phyloP scores from a whole-genome alignment of 2,113 vertebrate species.

The Rhea americana region DNA sequence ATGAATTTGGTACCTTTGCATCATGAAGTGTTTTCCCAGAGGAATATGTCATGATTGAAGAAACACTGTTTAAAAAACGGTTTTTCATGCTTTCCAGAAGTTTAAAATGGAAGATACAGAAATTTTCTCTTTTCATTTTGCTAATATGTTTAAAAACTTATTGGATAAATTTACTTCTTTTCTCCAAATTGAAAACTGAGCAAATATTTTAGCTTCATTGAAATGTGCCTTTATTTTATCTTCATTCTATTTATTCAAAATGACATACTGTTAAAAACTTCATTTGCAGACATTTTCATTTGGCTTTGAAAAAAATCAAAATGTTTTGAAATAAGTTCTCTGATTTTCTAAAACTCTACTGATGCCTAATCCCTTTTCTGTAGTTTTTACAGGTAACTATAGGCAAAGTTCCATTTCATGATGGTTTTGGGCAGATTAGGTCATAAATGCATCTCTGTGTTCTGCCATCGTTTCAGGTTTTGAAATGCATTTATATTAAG shows the following conservation, averaged over 20 bases:
- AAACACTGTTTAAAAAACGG: not conserved
- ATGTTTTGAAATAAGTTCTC: not conserved
- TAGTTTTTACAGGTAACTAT: not conserved
- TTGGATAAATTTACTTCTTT: not conserved
- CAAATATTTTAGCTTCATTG: not conserved
- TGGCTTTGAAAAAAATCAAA: not conserved
- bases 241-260: not conserved
- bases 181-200: not conserved
- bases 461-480: not conserved
- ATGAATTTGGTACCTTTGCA: conserved; percentile 16
- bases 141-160: not conserved
- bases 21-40: not conserved
- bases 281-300: not conserved
- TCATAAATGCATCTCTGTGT: not conserved
- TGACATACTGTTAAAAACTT: not conserved
- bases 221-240: not conserved
- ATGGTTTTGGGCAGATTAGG: not conserved
- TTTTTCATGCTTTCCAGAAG: not conserved
- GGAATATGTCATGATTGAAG: not conserved
- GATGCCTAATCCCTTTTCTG: not conserved
- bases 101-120: not conserved
- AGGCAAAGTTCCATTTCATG: not conserved
- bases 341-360: not conserved
- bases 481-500: not conserved
- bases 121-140: not conserved